A percentile compares a stretch with the other conserved stretches of the same genome.
Conservation (phyloP, 2,113 vertebrate genomes). For the Geothlypis trichas region DNA sequence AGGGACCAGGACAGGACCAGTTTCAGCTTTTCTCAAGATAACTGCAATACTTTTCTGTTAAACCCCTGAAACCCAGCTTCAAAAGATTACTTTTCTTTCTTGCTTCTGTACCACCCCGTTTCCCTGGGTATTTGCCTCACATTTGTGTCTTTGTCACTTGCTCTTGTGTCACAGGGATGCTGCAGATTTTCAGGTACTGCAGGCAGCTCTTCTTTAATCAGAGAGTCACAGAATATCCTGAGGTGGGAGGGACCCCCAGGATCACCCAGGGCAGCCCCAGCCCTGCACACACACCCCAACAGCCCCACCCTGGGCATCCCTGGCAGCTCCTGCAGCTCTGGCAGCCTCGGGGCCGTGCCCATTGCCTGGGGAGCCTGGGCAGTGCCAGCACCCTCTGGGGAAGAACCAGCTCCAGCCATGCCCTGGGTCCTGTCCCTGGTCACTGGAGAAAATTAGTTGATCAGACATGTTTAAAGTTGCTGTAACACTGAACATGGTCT, state of each 20-base stretch:
- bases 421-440: accelerated
- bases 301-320: not conserved
- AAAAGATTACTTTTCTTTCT: not conserved
- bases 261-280: accelerated
- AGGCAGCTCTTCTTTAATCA: not conserved
- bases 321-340: not conserved
- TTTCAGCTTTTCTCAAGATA: not conserved
- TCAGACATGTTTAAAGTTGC: accelerated
- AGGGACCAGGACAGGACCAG: not conserved
- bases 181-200: not conserved
- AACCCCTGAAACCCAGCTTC: not conserved
- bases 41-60: not conserved
- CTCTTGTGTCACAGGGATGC: not conserved
- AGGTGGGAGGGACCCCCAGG: not conserved
- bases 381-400: not conserved
- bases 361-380: not conserved
- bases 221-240: not conserved
- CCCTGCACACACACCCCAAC: not conserved
- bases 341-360: not conserved
- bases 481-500: not conserved
- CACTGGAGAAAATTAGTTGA: not conserved
- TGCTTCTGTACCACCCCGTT: not conserved
- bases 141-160: not conserved
- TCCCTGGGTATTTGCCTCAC: not conserved
- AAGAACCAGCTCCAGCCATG: not conserved